Evolutionary conservation across 2,113 vertebrate species (phyloP), one percentile per base, ranked within the genome.

Genomic region (Haemorhous mexicanus): DNA sequence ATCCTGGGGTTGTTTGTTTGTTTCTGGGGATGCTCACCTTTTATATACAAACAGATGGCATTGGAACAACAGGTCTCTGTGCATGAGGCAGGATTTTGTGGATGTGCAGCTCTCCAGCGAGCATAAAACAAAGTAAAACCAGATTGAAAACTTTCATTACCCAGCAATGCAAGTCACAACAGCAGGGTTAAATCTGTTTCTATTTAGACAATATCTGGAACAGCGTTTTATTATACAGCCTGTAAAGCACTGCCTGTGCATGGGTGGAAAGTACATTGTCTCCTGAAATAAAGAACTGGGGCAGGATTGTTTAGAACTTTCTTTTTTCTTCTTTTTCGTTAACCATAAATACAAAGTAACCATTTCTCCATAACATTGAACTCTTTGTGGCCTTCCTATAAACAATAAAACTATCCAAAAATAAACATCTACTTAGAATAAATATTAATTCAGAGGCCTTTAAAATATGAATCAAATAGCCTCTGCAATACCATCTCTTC

Each of bases 131-230:
- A 96, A 97, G 87, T 87, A 78, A 97, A 96, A 94, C 76, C 93
- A 96, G 93, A 96, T 78, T 86, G 79, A 94, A 97, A 96, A 90
- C 94, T 94, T 96, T 90, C 94, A 96, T 96, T 95, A 94, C 41
- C 70, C 87, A 92, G 95, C 77, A 80, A 93, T 96, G 80, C 90
- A 85, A 97, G 85, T 90, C 94, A 92, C 80, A 95, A 93, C 90
- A 94, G 85, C 76, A 76, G 93, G 83, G 95, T 93, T 95, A 96
- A 97, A 96, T 97, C 96, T 97, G 97, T 96, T 97, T 97, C 96
- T 97, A 77, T 97, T 97, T 96, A 96, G 94, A 92, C 96, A 92
- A 87, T 95, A 96, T 96, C 95, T 96, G 96, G 94, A 97, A 91
- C 89, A 94, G 83, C 13, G 1, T 94, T 96, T 95, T 96, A 96